These are phyloP conservation scores for Asbolus verrucosus DNA, from an alignment of 1,140 invertebrate species.

Conservation along the genomic window DNA sequence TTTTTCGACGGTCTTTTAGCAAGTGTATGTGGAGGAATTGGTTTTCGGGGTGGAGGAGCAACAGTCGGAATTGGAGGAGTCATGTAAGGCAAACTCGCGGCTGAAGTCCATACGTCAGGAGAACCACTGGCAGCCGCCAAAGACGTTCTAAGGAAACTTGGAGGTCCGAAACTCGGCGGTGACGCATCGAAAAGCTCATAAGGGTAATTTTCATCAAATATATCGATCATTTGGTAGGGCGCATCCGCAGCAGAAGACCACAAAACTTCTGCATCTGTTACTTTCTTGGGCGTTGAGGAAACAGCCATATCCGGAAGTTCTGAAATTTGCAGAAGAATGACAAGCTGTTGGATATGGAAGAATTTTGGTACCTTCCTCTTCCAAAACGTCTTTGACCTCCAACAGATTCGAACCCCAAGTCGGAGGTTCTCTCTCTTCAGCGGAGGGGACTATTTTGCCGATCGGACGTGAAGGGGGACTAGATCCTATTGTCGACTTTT, in stretches of 20 bases:
- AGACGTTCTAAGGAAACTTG: too few relatives aligned
- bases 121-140: neutral
- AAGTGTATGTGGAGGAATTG: neutral
- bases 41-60: neutral
- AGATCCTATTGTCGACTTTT: conserved; percentile 43
- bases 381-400: conserved; percentile 50
- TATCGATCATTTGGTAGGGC: too few relatives aligned
- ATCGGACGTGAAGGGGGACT: conserved; percentile 48
- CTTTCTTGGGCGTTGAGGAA: too few relatives aligned
- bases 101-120: neutral
- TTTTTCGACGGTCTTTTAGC: neutral
- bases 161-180: too few relatives aligned
- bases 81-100: neutral
- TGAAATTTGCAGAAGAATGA: neutral
- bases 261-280: too few relatives aligned
- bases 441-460: conserved; percentile 35
- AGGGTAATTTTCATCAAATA: too few relatives aligned
- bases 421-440: conserved; percentile 54
- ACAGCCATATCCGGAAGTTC: neutral
- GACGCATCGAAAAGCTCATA: neutral
- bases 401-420: conserved; percentile 63
- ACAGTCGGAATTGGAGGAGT: neutral
- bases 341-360: neutral
- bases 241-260: too few relatives aligned
- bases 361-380: neutral